These are phyloP conservation scores for Drosophila miranda DNA, from an alignment of 1,140 invertebrate species.

Conservation along the genomic window DNA sequence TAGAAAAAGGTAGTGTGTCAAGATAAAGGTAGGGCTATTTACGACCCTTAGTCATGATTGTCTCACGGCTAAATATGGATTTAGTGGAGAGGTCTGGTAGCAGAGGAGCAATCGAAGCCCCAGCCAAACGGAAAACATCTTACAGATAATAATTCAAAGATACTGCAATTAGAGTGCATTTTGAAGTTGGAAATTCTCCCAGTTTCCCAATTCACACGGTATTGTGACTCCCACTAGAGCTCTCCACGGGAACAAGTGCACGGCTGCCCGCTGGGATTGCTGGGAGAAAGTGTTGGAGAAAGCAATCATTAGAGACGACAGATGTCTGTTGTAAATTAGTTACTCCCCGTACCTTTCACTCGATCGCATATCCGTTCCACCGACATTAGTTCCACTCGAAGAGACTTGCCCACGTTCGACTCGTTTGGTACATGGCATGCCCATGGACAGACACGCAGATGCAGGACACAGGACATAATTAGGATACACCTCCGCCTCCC, in stretches of 20 bases:
- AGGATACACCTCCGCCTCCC: slow-evolving; percentile 2
- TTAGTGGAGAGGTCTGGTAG: not conserved
- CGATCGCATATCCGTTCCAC: slow-evolving; percentile 43
- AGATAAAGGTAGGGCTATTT: slow-evolving; percentile 40
- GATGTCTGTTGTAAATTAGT: slow-evolving; percentile 37
- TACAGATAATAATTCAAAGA: too few species aligned
- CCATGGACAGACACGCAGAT: slow-evolving; percentile 11
- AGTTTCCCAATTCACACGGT: too few species aligned
- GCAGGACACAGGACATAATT: slow-evolving; percentile 18
- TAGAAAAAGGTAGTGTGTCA: slow-evolving; percentile 12
- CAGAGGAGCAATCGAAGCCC: too few species aligned
- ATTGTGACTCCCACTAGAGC: too few species aligned
- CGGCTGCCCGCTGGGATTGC: not conserved
- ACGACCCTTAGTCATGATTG: slow-evolving; percentile 34
- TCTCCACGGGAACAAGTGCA: slow-evolving; percentile 28
- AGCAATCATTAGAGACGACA: slow-evolving; percentile 20
- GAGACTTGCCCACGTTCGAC: slow-evolving; percentile 8
- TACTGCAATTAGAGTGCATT: too few species aligned
- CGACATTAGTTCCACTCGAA: slow-evolving; percentile 55
- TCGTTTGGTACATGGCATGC: slow-evolving; percentile 10
- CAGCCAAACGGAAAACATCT: too few species aligned
- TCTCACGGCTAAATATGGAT: not conserved
- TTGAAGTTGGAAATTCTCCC: too few species aligned
- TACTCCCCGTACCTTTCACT: slow-evolving; percentile 4
- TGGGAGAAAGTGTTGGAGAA: not conserved